These are phyloP conservation scores for Odontocerum albicorne DNA, from an alignment of 2,888 invertebrate species.

Conservation along the genomic window DNA sequence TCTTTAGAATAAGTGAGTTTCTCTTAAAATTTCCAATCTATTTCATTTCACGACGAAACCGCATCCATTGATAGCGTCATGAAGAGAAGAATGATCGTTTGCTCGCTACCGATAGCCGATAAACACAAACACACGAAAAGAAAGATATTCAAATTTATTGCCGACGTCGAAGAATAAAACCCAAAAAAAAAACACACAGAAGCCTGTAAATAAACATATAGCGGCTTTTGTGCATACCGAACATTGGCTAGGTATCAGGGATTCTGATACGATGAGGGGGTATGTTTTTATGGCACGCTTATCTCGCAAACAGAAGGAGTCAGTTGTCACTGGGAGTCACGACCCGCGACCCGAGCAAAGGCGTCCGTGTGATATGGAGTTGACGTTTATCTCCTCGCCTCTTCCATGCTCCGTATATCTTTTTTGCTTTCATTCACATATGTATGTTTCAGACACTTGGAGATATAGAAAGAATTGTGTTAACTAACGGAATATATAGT, in stretches of 20 bases:
- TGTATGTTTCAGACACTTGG: too few relatives aligned
- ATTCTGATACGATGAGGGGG: conserved; percentile 21
- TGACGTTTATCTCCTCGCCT: conserved; percentile 18
- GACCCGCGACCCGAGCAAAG: conserved; percentile 32
- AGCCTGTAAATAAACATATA: conserved; percentile 23
- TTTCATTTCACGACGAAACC: too few relatives aligned
- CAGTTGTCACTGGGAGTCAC: conserved; percentile 34
- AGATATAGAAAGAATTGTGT: too few relatives aligned
- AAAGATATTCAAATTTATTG: conserved; percentile 22
- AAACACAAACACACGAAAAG: conserved; percentile 10
- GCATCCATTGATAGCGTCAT: too few relatives aligned
- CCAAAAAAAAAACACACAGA: conserved; percentile 12
- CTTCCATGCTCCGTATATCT: too few relatives aligned
- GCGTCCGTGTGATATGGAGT: conserved; percentile 26
- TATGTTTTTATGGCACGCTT: conserved; percentile 30
- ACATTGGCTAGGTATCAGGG: conserved; percentile 23
- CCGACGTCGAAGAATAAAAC: too few relatives aligned
- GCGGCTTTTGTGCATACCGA: conserved; percentile 22
- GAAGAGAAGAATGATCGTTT: conserved; percentile 16
- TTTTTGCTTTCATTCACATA: too few relatives aligned
- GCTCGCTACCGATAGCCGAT: conserved; percentile 8
- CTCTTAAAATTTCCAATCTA: too few relatives aligned
- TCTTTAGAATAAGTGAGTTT: too few relatives aligned
- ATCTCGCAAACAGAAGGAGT: conserved; percentile 34
- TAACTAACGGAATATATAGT: too few relatives aligned